Base-by-base conservation (phyloP, 2,113 vertebrate species). In the Macaca mulatta region DNA sequence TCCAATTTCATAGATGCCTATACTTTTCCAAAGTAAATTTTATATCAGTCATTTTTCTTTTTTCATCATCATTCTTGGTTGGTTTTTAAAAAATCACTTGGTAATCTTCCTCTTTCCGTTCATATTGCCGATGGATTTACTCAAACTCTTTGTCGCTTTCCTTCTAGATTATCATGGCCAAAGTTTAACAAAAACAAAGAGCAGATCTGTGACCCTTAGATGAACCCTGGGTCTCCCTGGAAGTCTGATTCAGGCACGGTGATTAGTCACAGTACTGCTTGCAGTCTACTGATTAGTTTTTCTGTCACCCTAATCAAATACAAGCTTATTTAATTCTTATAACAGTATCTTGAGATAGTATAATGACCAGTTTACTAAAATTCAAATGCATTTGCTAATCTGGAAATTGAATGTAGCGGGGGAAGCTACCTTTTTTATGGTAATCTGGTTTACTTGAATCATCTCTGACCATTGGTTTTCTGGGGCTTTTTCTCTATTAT, bases 221-320 rank as follows among this genome's bases (percentile, higher is more conserved):
- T 97, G 97, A 98, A 94, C 97, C 57, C 23, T 16, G 17, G 22
- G 17, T 89, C 69, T 93, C 74, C 86, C 23, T 17, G 79, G 80
- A 70, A 27, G 74, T 55, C 67, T 52, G 82, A 48, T 72, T 69
- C 27, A 25, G 77, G 52, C 77, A 45, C n/a, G 67, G 43, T 14
- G 10, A 97, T 93, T 77, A 12, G 9, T 94, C 91, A 57, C 35
- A 38, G 64, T 5, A 23, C 67, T 78, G 57, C 67, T 79, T 95
- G 85, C 32, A 69, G 43, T 6, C 79, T 32, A 16, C 91, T 94
- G 88, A 94, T 97, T 94, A 45, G 82, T 79, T 93, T 97, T 92
- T 75, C 96, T 59, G 16, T 91, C 87, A 77, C 30, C 69, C 74
- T 97, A 98, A 98, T 96, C 88, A 90, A 78, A 98, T 98, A 93